phyloP scores from a whole-genome alignment of 37 sponge, comb jelly and placozoan species.

The Spongia lamella region DNA sequence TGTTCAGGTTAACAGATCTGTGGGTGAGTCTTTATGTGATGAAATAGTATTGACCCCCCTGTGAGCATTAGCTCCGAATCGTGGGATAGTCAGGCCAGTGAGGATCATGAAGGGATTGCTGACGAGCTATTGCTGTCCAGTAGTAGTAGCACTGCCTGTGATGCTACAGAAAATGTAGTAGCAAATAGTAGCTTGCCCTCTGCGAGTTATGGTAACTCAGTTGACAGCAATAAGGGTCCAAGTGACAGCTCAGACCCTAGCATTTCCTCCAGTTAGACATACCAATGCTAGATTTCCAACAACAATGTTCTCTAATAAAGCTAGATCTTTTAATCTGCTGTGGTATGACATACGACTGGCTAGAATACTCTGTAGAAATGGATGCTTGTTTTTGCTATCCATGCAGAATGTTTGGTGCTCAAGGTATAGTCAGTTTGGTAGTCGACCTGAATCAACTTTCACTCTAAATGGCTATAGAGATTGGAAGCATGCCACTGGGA shows the following conservation, averaged over 20 bases:
- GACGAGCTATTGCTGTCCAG: too few relatives aligned
- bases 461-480: slow-evolving; percentile 42
- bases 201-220: too few relatives aligned
- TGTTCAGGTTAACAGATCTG: too few relatives aligned
- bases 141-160: too few relatives aligned
- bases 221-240: neutral
- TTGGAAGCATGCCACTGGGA: slow-evolving; percentile 67
- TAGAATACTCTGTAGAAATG: slow-evolving; percentile 56
- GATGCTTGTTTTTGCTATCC: slow-evolving; percentile 69
- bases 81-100: too few relatives aligned
- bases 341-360: slow-evolving; percentile 39
- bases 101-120: too few relatives aligned
- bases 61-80: too few relatives aligned
- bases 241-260: slow-evolving; percentile 31
- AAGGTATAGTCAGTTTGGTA: slow-evolving; percentile 54
- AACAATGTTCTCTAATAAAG: slow-evolving; percentile 48
- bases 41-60: too few relatives aligned
- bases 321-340: slow-evolving; percentile 51
- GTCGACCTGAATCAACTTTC: slow-evolving; percentile 27
- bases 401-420: slow-evolving; percentile 53
- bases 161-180: too few relatives aligned
- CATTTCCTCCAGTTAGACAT: slow-evolving; percentile 37
- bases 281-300: slow-evolving; percentile 35
- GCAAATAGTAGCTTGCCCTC: too few relatives aligned
- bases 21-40: too few relatives aligned